phyloP scores from a whole-genome alignment of 1,140 invertebrate species.

The Coelopa frigida region DNA sequence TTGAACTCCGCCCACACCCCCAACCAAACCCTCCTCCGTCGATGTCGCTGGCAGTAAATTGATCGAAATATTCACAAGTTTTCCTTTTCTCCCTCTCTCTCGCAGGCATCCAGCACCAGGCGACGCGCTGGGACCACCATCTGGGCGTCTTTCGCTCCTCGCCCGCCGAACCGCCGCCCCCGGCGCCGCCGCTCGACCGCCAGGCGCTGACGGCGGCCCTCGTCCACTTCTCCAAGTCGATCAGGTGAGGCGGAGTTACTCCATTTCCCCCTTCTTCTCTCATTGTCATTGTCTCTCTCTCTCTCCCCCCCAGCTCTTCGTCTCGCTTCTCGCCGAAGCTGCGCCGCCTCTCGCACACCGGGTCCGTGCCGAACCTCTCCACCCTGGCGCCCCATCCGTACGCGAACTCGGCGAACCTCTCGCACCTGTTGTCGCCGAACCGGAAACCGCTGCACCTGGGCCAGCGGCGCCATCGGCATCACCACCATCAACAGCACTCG shows the following conservation, averaged over 20 bases:
- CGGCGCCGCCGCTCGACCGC: conserved; percentile 47
- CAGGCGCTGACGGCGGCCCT: conserved; percentile 62
- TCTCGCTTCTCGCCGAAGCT: conserved; percentile 37
- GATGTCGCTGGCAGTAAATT: no score
- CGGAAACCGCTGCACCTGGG: conserved; percentile 22
- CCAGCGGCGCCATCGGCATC: conserved; percentile 29
- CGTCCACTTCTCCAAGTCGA: conserved; percentile 59
- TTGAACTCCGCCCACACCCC: no score
- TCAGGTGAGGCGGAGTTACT: conserved; percentile 41
- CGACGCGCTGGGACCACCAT: conserved; percentile 54
- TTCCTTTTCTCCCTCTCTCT: neutral
- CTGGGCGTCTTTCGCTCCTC: conserved; percentile 55
- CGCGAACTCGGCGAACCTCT: conserved; percentile 25
- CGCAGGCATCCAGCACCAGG: conserved; percentile 45
- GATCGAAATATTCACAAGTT: neutral
- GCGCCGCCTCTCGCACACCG: conserved; percentile 39
- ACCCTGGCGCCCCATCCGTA: conserved; percentile 15
- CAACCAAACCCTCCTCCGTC: no score
- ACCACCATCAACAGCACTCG: conserved; percentile 23
- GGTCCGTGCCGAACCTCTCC: conserved; percentile 45
- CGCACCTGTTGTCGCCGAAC: conserved; percentile 33
- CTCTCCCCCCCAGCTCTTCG: conserved; percentile 37
- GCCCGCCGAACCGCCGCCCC: conserved; percentile 36
- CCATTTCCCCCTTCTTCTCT: neutral
- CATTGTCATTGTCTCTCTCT: conserved; percentile 25